phyloP scores from a whole-genome alignment of 2,888 invertebrate species.

The Chrysina gloriosa region DNA sequence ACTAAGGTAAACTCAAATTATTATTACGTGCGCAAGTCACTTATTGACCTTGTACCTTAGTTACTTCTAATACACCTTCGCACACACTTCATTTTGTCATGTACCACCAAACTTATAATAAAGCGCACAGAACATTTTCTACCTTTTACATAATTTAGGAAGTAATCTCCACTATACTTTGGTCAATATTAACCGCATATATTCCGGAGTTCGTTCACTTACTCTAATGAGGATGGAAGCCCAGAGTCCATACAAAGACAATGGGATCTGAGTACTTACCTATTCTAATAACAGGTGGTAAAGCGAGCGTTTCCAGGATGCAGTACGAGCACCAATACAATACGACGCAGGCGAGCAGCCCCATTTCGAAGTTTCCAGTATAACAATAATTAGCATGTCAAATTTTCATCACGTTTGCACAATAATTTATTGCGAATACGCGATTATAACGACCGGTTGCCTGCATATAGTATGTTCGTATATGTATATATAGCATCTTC shows the following conservation, averaged over 20 bases:
- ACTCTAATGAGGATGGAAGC: not conserved
- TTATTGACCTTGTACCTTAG: too few species aligned
- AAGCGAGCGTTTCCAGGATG: slow-evolving; percentile 62
- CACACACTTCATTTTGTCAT: too few species aligned
- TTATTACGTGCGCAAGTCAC: too few species aligned
- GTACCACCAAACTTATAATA: too few species aligned
- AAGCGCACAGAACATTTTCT: not conserved
- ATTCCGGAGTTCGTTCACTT: not conserved
- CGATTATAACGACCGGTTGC: not conserved
- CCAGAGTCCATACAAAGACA: not conserved
- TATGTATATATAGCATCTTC: too few species aligned
- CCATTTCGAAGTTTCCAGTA: slow-evolving; percentile 51
- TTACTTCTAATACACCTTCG: too few species aligned
- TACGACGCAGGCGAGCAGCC: slow-evolving; percentile 47
- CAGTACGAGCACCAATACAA: slow-evolving; percentile 49
- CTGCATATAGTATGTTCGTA: too few species aligned
- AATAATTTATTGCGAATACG: slow-evolving; percentile 34
- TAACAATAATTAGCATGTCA: slow-evolving; percentile 52
- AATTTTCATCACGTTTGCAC: slow-evolving; percentile 41
- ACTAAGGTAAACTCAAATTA: too few species aligned
- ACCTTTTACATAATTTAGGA: not conserved
- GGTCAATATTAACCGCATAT: not conserved
- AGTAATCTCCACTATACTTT: not conserved
- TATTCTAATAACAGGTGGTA: slow-evolving; percentile 75
- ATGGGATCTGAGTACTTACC: slow-evolving; percentile 64